phyloP scores from a whole-genome alignment of 2,888 invertebrate species.

The Stegana nigrithorax region DNA sequence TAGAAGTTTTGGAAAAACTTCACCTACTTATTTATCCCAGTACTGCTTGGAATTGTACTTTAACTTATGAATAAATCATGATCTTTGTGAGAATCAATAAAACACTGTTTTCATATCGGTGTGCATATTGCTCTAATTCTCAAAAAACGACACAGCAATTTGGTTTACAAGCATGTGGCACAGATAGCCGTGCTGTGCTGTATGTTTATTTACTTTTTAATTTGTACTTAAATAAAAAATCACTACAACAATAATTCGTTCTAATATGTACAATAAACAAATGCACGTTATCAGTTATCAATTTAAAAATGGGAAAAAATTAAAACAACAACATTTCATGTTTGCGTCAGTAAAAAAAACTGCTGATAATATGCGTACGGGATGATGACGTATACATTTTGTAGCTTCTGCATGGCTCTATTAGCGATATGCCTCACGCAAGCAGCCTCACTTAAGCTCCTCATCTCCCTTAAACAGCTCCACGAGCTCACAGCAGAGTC shows the following conservation, averaged over 20 bases:
- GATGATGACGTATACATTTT: too few relatives aligned
- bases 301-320: background rate
- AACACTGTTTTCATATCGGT: too few relatives aligned
- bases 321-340: too few relatives aligned
- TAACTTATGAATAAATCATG: too few relatives aligned
- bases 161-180: background rate
- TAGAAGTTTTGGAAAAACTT: background rate
- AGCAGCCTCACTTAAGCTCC: conserved; percentile 33
- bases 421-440: too few relatives aligned
- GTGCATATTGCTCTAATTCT: too few relatives aligned
- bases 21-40: background rate
- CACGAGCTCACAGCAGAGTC: conserved; percentile 71
- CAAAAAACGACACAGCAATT: conserved; percentile 3
- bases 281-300: conserved; percentile 3
- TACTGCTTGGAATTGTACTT: too few relatives aligned
- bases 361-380: too few relatives aligned
- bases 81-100: background rate
- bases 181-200: background rate
- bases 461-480: conserved; percentile 69
- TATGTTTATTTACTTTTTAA: conserved; percentile 16
- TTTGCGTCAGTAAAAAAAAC: too few relatives aligned
- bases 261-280: background rate
- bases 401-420: too few relatives aligned
- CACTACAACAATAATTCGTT: background rate
- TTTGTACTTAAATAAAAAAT: conserved; percentile 8